A percentile compares a stretch with the other conserved stretches of the same genome.
Evolutionary conservation across 2,888 invertebrate species (phyloP).

Genomic region (Magallana nippona): DNA sequence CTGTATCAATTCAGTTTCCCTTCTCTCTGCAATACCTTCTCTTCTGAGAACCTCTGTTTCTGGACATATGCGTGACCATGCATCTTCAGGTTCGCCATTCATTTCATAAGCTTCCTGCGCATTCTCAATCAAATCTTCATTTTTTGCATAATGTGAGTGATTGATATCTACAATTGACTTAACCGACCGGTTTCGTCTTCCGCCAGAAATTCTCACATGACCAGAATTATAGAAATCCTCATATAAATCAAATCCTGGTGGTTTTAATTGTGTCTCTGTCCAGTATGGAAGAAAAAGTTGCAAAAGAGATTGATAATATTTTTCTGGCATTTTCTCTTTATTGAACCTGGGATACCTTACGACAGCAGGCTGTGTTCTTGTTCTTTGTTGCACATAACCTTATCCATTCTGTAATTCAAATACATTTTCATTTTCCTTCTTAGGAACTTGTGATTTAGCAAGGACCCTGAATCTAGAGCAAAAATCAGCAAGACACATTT

Average conservation of each 20-base stretch:
- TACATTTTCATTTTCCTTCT: constrained; percentile 22
- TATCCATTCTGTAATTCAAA: constrained; percentile 31
- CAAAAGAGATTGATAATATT: constrained; percentile 30
- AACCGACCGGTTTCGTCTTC: background rate
- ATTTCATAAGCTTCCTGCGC: constrained; percentile 39
- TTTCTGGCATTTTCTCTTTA: constrained; percentile 9
- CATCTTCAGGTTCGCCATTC: constrained; percentile 42
- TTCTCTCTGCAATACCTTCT: constrained; percentile 3
- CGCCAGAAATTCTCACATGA: background rate
- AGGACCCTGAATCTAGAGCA: constrained; percentile 49
- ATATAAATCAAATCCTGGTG: constrained; percentile 21
- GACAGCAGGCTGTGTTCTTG: constrained; percentile 18
- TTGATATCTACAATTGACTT: constrained; percentile 46
- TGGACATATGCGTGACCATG: constrained; percentile 47
- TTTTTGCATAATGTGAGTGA: constrained; percentile 24
- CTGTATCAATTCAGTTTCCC: background rate
- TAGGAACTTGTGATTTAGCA: constrained; percentile 28
- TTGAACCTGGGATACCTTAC: constrained; percentile 15
- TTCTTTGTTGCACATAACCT: constrained; percentile 32
- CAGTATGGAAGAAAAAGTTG: constrained; percentile 37
- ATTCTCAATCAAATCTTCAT: constrained; percentile 35
- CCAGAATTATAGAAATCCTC: constrained; percentile 44
- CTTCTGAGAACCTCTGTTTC: constrained; percentile 43
- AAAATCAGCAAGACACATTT: constrained; percentile 49
- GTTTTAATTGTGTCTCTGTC: constrained; percentile 36